Base-by-base conservation (phyloP, 1,140 invertebrate species). In the Brachionus plicatilis region DNA sequence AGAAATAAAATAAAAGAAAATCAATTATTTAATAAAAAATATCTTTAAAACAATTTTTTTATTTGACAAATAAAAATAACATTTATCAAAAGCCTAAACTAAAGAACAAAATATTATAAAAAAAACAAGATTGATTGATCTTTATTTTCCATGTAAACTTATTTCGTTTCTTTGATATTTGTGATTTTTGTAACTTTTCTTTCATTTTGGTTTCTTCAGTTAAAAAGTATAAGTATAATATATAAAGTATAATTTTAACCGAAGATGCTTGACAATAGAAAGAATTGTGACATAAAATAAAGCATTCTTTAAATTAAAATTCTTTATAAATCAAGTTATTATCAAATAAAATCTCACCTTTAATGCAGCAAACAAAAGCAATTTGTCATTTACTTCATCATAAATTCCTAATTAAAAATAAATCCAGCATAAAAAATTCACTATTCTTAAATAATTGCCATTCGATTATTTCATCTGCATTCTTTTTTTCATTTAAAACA, bases 361-460 rank as follows among this genome's bases (percentile, higher is more conserved):
- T 68, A 14, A 68, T 14, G 29, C 65, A 29, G 33, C 12, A 20
- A 37, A 68, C 11, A 68, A 5, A 12, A 68, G 24, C 11, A 68
- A 12, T 9, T 29, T 68, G n/a, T 68, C 65, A 68, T 29, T 68
- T 33, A 37, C 65, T 68, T 68, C 65, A 12, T 68, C 27, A 37
- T 68, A 68, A 68, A 68, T 68, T 3, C 65, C 65, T n/a, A 14
- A 68, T 68, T 37, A 14, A 68, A 29, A 68, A 29, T 33, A 68
- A 37, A 68, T 12, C 65, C 65, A 68, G 6, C 65, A 68, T 29
- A 68, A 12, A 68, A n/a, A 37, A 68, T 37, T 68, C 65, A 68
- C n/a, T 68, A 37, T 68, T 68, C n/a, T 68, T 68, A 17, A 65
- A 68, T 37, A 68, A 68, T 68, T 68, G 65, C 65, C 24, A 68